Base-by-base conservation (phyloP, 2,888 invertebrate genomes). In the Automeris io region DNA sequence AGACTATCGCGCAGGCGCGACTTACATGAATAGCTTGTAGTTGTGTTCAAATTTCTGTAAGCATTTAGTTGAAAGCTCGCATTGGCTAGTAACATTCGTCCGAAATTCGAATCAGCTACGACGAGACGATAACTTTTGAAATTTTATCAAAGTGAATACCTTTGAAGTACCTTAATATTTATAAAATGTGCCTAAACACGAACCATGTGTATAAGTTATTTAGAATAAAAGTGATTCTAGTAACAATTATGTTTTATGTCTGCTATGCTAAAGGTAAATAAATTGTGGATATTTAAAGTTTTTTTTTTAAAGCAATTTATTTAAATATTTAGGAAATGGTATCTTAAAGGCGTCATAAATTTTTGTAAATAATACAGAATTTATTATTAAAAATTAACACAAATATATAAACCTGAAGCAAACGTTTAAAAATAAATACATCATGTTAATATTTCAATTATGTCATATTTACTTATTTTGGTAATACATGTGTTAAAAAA, bases 221-320 rank as follows among this genome's bases (percentile, higher is more conserved):
- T 12, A 29, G n/a, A 16, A 16, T n/a, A 6, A 29, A 7, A 5
- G 1, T 29, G 5, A 29, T 29, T 29, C 16, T 29, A 8, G 8
- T 29, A 3, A 16, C 9, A 2, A 1, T 29, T n/a, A 29, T 16
- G 29, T 29, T 29, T 16, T 29, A 16, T 16, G 4, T 29, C 13
- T 16, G 29, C 16, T 29, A 29, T 16, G 29, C 29, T 29, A 29
- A 29, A 29, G 29, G 29, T 29, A 29, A 29, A 12, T n/a, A n/a
- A n/a, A n/a, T n/a, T n/a, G n/a, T n/a, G n/a, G n/a, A n/a, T n/a
- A n/a, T n/a, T n/a, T n/a, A n/a, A n/a, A n/a, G n/a, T n/a, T n/a
- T n/a, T n/a, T n/a, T n/a, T n/a, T n/a, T n/a, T n/a, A n/a, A n/a
- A n/a, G n/a, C n/a, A n/a, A n/a, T n/a, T n/a, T n/a, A n/a, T n/a